Conservation (phyloP, 2,797 vertebrate species). For the Valencia hispanica region DNA sequence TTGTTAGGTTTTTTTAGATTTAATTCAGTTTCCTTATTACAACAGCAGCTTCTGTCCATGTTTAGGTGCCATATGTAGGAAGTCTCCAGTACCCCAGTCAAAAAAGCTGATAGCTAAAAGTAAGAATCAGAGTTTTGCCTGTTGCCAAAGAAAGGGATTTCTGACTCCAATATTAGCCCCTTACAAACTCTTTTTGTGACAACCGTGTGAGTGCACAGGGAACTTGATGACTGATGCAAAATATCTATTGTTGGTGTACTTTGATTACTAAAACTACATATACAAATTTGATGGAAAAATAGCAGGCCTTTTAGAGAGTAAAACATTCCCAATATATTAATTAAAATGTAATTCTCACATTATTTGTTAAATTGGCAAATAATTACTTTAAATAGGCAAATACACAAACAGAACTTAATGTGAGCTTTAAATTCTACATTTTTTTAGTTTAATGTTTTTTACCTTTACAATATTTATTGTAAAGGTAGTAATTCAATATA, state of each 20-base stretch:
- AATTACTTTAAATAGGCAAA: neutral
- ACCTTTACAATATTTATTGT: neutral
- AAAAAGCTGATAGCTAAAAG: neutral
- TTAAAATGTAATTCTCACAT: neutral
- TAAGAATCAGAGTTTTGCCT: neutral
- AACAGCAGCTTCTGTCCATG: neutral
- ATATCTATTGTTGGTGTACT: neutral
- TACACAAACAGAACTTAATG: too few relatives aligned
- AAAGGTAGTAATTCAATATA: slow-evolving; percentile 43
- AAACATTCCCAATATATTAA: neutral
- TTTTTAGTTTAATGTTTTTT: neutral
- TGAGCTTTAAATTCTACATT: neutral
- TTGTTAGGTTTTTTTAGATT: neutral
- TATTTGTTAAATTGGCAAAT: neutral
- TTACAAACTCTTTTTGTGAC: neutral
- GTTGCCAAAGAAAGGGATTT: neutral
- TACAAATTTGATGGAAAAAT: neutral
- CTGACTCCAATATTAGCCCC: neutral
- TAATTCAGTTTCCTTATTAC: neutral
- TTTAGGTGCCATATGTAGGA: neutral
- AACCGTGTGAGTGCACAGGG: neutral
- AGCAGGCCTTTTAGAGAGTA: neutral
- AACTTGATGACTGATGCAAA: neutral
- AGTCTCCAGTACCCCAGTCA: neutral
- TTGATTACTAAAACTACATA: neutral